Evolutionary conservation across 2,797 vertebrate species (phyloP), one percentile per base, ranked within the genome.

Genomic region (Dallia pectoralis): DNA sequence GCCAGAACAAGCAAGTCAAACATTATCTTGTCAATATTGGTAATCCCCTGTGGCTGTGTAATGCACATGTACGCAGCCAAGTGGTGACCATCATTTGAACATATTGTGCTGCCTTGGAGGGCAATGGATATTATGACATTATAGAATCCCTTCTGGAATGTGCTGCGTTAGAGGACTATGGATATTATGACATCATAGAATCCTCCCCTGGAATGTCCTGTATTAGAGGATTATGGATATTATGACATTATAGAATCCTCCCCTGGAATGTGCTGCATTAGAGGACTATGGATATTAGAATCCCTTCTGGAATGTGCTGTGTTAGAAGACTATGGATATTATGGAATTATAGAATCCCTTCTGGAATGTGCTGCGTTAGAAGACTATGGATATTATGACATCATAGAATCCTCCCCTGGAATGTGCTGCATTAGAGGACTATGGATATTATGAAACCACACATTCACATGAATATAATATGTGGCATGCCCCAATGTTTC

Each of bases 21-120:
- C 4, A 15, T 44, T 70, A 32, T 49, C 72, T 70, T 76, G 78
- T 80, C 77, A 78, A 80, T 75, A 81, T 80, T 78, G 75, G 78
- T 73, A 78, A 81, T 79, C 74, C 75, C 40, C 72, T 22, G 64
- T 77, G 70, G 74, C 73, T 69, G 48, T 36, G 67, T 66, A 69
- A 73, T 70, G 53, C 74, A 70, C 51, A 75, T 67, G 70, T 25
- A 56, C 40, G 7, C 53, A 56, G 67, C 61, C 30, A 19, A 19
- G 30, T 56, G 70, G 71, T 65, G 61, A 73, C 51, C 67, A 73
- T 69, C 33, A 15, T 33, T 63, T 30, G 51, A 22, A 19, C 51
- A 56, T n/a, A 56, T 56, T 56, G 51, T 56, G 51, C 51, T 56
- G 6, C 61, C 16, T 15, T 27, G 15, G 61, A 15, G 61, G 5